Percentiles rank a stretch among this genome's conserved stretches.
phyloP scores from a whole-genome alignment of 2,797 vertebrate genomes.

The Sebastiscus tertius region DNA sequence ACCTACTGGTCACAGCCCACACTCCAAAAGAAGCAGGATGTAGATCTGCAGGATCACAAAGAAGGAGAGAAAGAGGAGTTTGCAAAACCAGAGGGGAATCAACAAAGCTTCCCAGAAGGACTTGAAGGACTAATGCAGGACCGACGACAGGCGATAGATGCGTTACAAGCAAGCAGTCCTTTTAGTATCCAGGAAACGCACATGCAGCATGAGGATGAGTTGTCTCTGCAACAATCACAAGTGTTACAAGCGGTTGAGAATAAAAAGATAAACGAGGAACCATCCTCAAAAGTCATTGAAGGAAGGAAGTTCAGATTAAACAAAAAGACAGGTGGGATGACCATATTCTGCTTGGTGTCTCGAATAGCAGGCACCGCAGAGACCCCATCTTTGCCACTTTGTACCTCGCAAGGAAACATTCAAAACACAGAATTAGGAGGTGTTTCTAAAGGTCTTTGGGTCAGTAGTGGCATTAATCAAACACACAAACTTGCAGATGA shows the following conservation, averaged over 20 bases:
- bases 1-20: conserved; percentile 37
- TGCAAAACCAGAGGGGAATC: conserved; percentile 28
- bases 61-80: conserved; percentile 24
- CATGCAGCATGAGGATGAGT: not conserved
- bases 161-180: conserved; percentile 13
- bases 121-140: conserved; percentile 9
- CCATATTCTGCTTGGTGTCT: conserved; percentile 84
- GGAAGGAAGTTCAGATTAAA: conserved; percentile 69
- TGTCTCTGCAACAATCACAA: conserved; percentile 30
- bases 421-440: conserved; percentile 22
- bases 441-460: not conserved
- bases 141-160: conserved; percentile 13
- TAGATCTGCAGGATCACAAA: conserved; percentile 24
- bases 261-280: conserved; percentile 23
- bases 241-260: conserved; percentile 26
- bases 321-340: conserved; percentile 77
- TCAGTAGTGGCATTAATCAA: conserved; percentile 15
- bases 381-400: conserved; percentile 49
- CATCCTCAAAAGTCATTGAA: conserved; percentile 62
- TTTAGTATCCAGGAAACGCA: conserved; percentile 13
- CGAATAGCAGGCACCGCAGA: conserved; percentile 66
- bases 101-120: conserved; percentile 15
- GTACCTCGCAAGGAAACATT: conserved; percentile 26
- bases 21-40: conserved; percentile 28
- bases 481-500: conserved; percentile 70